These are phyloP conservation scores for Drosophila subpulchrella DNA, from an alignment of 1,140 invertebrate genomes.

Conservation along the genomic window DNA sequence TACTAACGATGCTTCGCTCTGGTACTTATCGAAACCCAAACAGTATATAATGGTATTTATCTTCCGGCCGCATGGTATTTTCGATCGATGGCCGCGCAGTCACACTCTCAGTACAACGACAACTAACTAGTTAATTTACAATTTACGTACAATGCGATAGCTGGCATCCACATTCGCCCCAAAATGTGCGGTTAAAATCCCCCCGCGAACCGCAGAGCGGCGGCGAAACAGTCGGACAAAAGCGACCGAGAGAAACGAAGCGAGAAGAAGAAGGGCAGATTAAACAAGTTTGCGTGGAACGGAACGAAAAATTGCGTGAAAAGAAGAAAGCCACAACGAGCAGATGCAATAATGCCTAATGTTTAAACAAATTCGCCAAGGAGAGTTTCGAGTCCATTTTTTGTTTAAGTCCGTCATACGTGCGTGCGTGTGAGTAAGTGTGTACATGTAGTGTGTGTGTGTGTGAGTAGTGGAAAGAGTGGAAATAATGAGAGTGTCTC, in stretches of 20 bases:
- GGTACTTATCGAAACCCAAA: too few species aligned
- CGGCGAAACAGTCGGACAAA: slow-evolving; percentile 43
- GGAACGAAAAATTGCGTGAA: slow-evolving; percentile 57
- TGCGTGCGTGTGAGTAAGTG: slow-evolving; percentile 41
- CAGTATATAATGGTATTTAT: too few species aligned
- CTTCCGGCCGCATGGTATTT: too few species aligned
- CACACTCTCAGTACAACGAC: background rate
- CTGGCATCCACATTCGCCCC: slow-evolving; percentile 24
- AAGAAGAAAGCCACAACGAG: slow-evolving; percentile 28
- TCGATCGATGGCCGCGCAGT: too few species aligned
- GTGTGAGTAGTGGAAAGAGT: slow-evolving; percentile 12
- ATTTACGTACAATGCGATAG: slow-evolving; percentile 12
- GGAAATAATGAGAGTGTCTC: slow-evolving; percentile 37
- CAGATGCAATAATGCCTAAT: slow-evolving; percentile 48
- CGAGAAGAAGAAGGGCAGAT: slow-evolving; percentile 42
- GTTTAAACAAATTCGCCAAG: slow-evolving; percentile 47
- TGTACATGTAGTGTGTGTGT: slow-evolving; percentile 32
- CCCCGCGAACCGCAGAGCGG: slow-evolving; percentile 29
- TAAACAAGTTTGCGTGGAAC: slow-evolving; percentile 69
- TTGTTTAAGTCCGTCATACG: slow-evolving; percentile 47
- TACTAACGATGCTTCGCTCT: too few species aligned
- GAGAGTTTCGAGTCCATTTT: slow-evolving; percentile 18
- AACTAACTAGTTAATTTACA: background rate
- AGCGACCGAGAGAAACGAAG: slow-evolving; percentile 37
- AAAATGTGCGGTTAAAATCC: slow-evolving; percentile 23